A percentile compares a stretch with the other conserved stretches of the same genome.
Evolutionary conservation across 2,113 vertebrate genomes (phyloP).

Genomic region (Onychostoma macrolepis): DNA sequence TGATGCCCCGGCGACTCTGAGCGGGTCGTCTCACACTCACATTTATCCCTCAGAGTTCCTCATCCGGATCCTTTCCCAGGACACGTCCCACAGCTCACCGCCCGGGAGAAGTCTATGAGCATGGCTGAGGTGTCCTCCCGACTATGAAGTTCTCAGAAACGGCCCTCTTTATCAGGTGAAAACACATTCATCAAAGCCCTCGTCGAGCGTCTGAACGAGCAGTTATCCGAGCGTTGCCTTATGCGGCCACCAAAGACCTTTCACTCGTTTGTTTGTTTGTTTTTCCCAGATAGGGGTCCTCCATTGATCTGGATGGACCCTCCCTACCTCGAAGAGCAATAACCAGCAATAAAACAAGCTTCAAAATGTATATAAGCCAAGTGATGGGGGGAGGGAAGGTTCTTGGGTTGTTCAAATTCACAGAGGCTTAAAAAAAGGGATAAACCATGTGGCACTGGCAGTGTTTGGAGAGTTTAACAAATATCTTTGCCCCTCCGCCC

Average conservation of each 20-base stretch:
- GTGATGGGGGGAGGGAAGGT: background rate
- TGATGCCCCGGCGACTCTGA: constrained; percentile 48
- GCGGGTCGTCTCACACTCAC: constrained; percentile 33
- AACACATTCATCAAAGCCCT: constrained; percentile 56
- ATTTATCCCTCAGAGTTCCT: constrained; percentile 48
- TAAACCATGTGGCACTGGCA: constrained; percentile 47
- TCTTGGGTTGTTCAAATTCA: constrained; percentile 10
- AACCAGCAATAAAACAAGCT: constrained; percentile 41
- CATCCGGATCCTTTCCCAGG: constrained; percentile 64
- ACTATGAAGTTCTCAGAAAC: constrained; percentile 31
- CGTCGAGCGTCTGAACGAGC: constrained; percentile 33
- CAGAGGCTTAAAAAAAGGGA: constrained; percentile 37
- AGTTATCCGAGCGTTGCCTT: constrained; percentile 36
- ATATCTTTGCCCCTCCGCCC: constrained; percentile 23
- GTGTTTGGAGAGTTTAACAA: constrained; percentile 46
- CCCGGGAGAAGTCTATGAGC: constrained; percentile 23
- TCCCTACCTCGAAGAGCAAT: constrained; percentile 28
- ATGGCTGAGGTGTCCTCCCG: background rate
- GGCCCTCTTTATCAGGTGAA: constrained; percentile 56
- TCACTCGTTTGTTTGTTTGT: constrained; percentile 51
- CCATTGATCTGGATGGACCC: constrained; percentile 41
- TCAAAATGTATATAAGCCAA: constrained; percentile 23
- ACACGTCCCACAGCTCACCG: constrained; percentile 46
- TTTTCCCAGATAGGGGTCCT: constrained; percentile 40
- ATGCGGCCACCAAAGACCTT: background rate